Conservation (phyloP, 2,113 vertebrate genomes). For the Peromyscus leucopus region DNA sequence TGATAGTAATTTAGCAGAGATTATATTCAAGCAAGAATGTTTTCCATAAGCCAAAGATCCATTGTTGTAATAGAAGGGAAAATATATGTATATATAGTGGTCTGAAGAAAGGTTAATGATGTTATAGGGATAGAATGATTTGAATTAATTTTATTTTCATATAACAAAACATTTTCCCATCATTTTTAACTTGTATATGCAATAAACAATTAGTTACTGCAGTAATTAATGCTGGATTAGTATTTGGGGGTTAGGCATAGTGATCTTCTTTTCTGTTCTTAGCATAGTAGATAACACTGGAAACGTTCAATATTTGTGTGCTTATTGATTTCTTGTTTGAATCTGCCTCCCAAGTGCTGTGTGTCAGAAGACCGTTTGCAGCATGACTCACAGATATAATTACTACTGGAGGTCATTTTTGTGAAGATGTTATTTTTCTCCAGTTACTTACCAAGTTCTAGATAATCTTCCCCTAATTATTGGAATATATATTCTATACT, state of each 20-base stretch:
- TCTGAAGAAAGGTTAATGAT: conserved; percentile 42
- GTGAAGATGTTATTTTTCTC: background rate
- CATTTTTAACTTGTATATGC: conserved; percentile 31
- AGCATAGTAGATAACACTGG: background rate
- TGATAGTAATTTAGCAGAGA: conserved; percentile 43
- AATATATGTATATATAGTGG: background rate
- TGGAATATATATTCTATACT: background rate
- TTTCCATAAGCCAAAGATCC: conserved; percentile 1
- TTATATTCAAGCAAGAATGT: conserved; percentile 8
- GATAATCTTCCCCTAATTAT: conserved; percentile 10
- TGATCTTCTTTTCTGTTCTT: conserved; percentile 55
- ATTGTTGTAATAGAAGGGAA: conserved; percentile 49
- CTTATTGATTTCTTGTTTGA: conserved; percentile 55
- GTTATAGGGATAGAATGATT: conserved; percentile 48
- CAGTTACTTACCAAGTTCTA: background rate
- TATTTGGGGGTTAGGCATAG: conserved; percentile 6
- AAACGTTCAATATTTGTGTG: conserved; percentile 33
- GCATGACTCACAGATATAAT: background rate
- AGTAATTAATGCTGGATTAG: background rate
- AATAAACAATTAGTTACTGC: conserved; percentile 6
- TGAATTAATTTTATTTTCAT: conserved; percentile 59
- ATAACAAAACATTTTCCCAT: background rate
- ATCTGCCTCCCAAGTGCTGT: background rate
- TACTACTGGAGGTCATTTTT: conserved; percentile 35
- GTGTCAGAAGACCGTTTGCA: conserved; percentile 8